Base-by-base conservation (phyloP, 2,888 invertebrate species). In the Diplolepis rosae region DNA sequence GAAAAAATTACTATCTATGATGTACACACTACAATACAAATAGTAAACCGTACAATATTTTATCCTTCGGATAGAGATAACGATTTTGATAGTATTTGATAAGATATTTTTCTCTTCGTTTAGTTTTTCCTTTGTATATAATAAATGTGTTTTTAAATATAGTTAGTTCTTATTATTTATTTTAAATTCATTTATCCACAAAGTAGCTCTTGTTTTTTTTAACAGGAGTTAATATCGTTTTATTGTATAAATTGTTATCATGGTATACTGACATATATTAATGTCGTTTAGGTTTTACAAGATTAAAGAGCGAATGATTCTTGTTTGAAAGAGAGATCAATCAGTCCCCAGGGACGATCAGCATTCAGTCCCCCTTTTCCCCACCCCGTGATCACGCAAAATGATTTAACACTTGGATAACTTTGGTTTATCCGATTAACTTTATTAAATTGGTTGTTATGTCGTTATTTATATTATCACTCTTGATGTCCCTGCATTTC, bases 351-450 rank as follows among this genome's bases (percentile, higher is more conserved):
- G 61, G 61, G 24, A 61, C 39, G 61, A 24, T 61, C 61, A 61
- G 61, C 56, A 61, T 61, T 35, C 56, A n/a, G 35, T 5, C 32
- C 32, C 56, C 11, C 5, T 11, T 2, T 2, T 11, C n/a, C 18
- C 30, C 4, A 6, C 35, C 7, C 24, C 22, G 35, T 61, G 35
- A n/a, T 13, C 13, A 61, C 22, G 61, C 39, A 61, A 61, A 39
- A 39, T 61, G 61, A 61, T 61, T 61, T 61, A 61, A 61, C 24
- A 39, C 39, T 39, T 61, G 61, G 24, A 61, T 35, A 39, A 22
- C 22, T 39, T 39, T 39, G 3, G 24, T n/a, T 52, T 52, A 28
- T 52, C n/a, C 51, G 15, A 52, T 52, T 13, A 52, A 27, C 51
- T 52, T 15, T 52, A 6, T 27, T 4, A 52, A 28, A 52, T 52